Percentiles rank a stretch among this genome's conserved stretches.
These are phyloP conservation scores for Acleris sparsana DNA, from an alignment of 2,888 invertebrate genomes.

Conservation along the genomic window DNA sequence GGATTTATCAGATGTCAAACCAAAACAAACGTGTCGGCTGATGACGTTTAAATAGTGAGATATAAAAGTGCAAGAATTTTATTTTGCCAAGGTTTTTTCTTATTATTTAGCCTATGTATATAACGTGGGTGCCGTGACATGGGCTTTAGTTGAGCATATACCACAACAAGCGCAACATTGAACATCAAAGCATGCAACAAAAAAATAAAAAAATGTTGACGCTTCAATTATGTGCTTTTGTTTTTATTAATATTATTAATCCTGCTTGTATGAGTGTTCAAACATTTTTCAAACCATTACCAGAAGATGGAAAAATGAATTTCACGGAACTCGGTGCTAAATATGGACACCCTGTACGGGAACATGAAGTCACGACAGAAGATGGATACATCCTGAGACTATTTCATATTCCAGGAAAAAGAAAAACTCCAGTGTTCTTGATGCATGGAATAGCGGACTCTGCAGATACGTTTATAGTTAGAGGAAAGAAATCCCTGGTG, in stretches of 20 bases:
- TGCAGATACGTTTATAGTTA: slow-evolving; percentile 47
- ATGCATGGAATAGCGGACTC: slow-evolving; percentile 50
- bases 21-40: too few relatives aligned
- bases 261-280: neutral
- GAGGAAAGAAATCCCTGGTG: slow-evolving; percentile 49
- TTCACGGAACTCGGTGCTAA: slow-evolving; percentile 43
- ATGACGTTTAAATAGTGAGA: too few relatives aligned
- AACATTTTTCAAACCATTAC: slow-evolving; percentile 11
- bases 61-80: too few relatives aligned
- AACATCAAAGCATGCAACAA: too few relatives aligned
- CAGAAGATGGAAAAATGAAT: slow-evolving; percentile 35
- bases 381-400: slow-evolving; percentile 53
- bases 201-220: slow-evolving; percentile 14
- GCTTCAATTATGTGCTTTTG: neutral
- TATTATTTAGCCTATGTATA: too few relatives aligned
- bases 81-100: too few relatives aligned
- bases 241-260: neutral
- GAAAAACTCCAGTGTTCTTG: slow-evolving; percentile 43
- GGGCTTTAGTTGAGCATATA: too few relatives aligned
- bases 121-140: too few relatives aligned
- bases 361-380: slow-evolving; percentile 47
- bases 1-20: too few relatives aligned
- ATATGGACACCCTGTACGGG: slow-evolving; percentile 41
- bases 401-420: slow-evolving; percentile 46
- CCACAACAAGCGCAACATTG: too few relatives aligned